Base-by-base conservation (phyloP, 1,140 invertebrate species). In the Bombus breviceps region DNA sequence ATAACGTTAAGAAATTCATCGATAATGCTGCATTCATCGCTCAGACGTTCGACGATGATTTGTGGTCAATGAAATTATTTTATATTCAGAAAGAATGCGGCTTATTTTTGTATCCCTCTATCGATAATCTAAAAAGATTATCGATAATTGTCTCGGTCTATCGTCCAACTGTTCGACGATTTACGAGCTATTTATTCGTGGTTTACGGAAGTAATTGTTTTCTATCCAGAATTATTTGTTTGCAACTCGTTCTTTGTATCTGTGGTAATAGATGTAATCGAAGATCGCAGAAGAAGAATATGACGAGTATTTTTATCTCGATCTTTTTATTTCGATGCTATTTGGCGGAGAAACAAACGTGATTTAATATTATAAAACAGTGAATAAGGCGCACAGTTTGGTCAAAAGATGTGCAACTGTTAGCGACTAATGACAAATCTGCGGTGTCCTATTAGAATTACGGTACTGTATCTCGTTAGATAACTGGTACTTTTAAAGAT, bases 1-100 rank as follows among this genome's bases (percentile, higher is more conserved):
- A 85, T 85, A 85, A 85, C 53, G 83, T 68, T 80, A 53, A 80
- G 83, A 80, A 80, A 85, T 80, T 80, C 68, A 79, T 85, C 83
- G 77, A 80, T 72, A 79, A 78, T 73, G n/a, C 39, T 68, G 39
- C 41, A 80, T 85, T 68, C 47, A 2, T 66, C 41, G 39, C n/a
- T n/a, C 6, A 1, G 32, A 15, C 13, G 1, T 66, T 9, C n/a
- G n/a, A 8, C 64, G 64, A 66, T 66, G n/a, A 64, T 28, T n/a
- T 32, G 15, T 9, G 15, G 6, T 34, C 13, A 6, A 18, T 66
- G 6, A 34, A 34, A 66, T 6, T 66, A 18, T 22, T 62, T n/a
- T n/a, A 13, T n/a, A n/a, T n/a, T n/a, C 12, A n/a, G 12, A 62
- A 62, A n/a, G 28, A n/a, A 12, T 1, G 12, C 8, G 34, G 3